Base-by-base conservation (phyloP, 2,888 invertebrate genomes). In the Lithophane socia region DNA sequence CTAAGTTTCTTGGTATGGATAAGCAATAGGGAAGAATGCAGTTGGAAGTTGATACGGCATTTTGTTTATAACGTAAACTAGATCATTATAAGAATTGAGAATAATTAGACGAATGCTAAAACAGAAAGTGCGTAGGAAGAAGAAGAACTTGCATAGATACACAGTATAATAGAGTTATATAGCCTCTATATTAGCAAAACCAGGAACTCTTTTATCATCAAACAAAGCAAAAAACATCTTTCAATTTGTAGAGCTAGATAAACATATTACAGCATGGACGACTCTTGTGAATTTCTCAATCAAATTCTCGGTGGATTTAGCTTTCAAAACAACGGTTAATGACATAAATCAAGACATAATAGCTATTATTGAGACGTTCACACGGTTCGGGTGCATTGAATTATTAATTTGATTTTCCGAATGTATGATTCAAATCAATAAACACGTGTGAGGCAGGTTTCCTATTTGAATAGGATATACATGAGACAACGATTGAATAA, bases 311-410 rank as follows among this genome's bases (percentile, higher is more conserved):
- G 12, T 54, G 21, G 44, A 10, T 54, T 21, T 9, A 16, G 18
- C 54, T 64, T 68, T 68, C 47, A 70, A 47, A 71, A 83, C 52
- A 79, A 83, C 74, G 52, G 82, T 79, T 12, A 24, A 16, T 58
- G 44, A 68, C 24, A 83, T 83, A 68, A 71, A 83, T 83, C 29
- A 71, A 56, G 69, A n/a, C 29, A 66, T 71, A 70, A 56, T 18
- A 29, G 66, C 74, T 24, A 79, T 78, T 79, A 82, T 67, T 42
- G 29, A 78, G 58, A 56, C 74, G 13, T 82, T 83, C 49, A 79
- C 71, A 75, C 63, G 16, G 37, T 5, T 58, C 7, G 58, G 13
- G 44, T 54, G 69, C 71, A 75, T 72, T 68, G 0, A 21, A 61
- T 18, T 56, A 47, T n/a, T 12, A 37, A 24, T 64, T 60, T 18